Conservation (phyloP, 2,113 vertebrate species). For the Passer domesticus region DNA sequence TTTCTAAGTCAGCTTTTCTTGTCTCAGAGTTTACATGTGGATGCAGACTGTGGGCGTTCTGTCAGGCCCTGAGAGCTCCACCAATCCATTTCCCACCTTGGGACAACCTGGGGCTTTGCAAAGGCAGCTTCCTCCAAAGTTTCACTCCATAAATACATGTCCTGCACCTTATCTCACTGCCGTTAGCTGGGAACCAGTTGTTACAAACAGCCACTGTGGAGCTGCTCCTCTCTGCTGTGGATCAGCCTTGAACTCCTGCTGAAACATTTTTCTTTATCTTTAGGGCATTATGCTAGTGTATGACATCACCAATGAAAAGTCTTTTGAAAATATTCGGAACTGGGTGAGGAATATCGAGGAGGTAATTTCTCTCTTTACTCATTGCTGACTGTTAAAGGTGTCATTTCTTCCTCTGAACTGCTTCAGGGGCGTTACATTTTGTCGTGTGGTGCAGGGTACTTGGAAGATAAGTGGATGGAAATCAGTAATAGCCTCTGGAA, state of each 20-base stretch:
- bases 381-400: background rate
- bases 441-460: rapidly evolving
- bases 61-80: background rate
- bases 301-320: constrained; percentile 97
- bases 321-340: constrained; percentile 97
- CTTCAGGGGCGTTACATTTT: rapidly evolving
- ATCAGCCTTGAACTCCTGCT: background rate
- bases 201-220: background rate
- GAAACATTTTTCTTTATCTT: background rate
- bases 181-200: background rate
- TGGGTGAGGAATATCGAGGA: constrained; percentile 98
- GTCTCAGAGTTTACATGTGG: background rate
- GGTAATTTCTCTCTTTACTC: constrained; percentile 60
- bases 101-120: rapidly evolving
- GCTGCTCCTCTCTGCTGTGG: rapidly evolving
- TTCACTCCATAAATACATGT: rapidly evolving
- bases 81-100: background rate
- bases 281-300: constrained; percentile 98
- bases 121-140: rapidly evolving
- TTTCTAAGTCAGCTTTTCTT: background rate
- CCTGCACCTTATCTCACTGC: rapidly evolving
- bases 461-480: background rate
- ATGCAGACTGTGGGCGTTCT: background rate
- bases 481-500: rapidly evolving
- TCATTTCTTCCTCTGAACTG: background rate